Conservation (phyloP, 2,797 vertebrate species). For the Poecile montanus region DNA sequence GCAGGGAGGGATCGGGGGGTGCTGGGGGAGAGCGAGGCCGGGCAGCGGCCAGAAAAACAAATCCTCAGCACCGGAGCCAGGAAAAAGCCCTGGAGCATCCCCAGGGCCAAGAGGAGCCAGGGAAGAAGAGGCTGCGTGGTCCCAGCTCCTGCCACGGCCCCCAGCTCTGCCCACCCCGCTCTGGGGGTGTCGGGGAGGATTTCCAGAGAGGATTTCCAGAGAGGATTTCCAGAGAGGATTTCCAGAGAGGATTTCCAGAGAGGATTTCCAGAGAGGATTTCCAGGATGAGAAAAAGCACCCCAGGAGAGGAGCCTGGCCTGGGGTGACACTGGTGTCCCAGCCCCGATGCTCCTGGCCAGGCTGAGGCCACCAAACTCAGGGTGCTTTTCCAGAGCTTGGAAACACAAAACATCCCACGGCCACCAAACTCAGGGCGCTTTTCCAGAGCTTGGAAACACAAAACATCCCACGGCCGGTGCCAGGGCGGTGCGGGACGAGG, state of each 20-base stretch:
- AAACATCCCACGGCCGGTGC: fast-evolving
- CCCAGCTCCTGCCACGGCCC: background rate
- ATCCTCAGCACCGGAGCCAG: constrained; percentile 1
- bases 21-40: background rate
- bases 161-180: background rate
- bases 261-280: background rate
- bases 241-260: too few species aligned
- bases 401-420: fast-evolving
- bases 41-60: constrained; percentile 37
- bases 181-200: fast-evolving
- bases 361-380: background rate
- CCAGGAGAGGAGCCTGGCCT: fast-evolving
- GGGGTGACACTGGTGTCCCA: background rate
- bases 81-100: constrained; percentile 44
- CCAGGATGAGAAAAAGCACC: background rate
- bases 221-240: too few species aligned
- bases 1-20: background rate
- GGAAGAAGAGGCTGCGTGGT: background rate
- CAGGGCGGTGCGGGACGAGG: background rate
- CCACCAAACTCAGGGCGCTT: background rate
- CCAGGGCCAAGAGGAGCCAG: constrained; percentile 8
- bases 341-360: fast-evolving
- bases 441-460: background rate
- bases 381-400: background rate
- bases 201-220: too few species aligned